Conservation (phyloP, 1,140 invertebrate species). For the Tribolium castaneum region DNA sequence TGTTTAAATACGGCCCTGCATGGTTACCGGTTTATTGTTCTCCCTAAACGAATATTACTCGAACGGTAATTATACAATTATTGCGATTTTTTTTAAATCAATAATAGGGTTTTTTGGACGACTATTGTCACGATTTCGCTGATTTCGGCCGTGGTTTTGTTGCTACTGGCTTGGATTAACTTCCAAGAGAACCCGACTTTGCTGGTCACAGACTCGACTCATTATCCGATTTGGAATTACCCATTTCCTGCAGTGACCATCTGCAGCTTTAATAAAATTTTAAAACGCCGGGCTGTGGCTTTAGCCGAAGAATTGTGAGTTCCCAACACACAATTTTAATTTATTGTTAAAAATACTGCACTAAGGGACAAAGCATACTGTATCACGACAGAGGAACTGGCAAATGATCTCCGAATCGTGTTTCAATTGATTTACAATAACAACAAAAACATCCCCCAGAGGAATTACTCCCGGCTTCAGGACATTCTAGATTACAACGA, state of each 20-base stretch:
- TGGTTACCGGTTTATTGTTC: constrained; percentile 58
- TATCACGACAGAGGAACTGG: constrained; percentile 8
- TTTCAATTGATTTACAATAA: constrained; percentile 38
- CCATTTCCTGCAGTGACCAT: constrained; percentile 78
- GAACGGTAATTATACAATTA: constrained; percentile 52
- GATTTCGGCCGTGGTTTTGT: constrained; percentile 63
- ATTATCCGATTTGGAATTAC: constrained; percentile 77
- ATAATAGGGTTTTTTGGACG: constrained; percentile 64
- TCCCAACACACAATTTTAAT: background rate
- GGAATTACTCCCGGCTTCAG: constrained; percentile 58
- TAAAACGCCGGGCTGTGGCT: constrained; percentile 62
- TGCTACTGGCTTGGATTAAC: constrained; percentile 65
- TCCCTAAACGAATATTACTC: constrained; percentile 48
- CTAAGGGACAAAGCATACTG: background rate
- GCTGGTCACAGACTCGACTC: constrained; percentile 74
- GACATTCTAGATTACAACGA: constrained; percentile 63
- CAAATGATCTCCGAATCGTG: constrained; percentile 34
- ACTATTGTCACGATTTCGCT: constrained; percentile 63
- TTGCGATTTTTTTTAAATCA: constrained; percentile 15
- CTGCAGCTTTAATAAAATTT: constrained; percentile 74
- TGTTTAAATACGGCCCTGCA: constrained; percentile 64
- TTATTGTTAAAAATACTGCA: background rate
- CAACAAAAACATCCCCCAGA: background rate
- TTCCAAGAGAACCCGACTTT: constrained; percentile 65
- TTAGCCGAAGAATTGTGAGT: constrained; percentile 67